Evolutionary conservation across 2,113 vertebrate genomes (phyloP).

Genomic region (Pachypanchax playfairii): DNA sequence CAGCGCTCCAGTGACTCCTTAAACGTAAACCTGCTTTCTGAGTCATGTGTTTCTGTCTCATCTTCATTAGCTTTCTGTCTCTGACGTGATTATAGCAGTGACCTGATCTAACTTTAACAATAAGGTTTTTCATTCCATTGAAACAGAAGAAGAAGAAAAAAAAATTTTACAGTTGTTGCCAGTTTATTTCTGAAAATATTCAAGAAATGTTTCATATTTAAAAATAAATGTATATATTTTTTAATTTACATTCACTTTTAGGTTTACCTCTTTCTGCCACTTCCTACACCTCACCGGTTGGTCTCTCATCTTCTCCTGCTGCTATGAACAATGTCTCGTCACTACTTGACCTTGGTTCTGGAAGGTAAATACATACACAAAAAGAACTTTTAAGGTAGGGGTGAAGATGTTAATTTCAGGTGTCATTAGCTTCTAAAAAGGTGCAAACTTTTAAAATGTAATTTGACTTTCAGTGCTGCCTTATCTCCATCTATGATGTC

Average conservation of each 20-base stretch:
- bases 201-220: not conserved
- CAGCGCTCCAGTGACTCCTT: too few species aligned
- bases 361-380: constrained; percentile 82
- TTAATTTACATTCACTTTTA: constrained; percentile 32
- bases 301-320: constrained; percentile 66
- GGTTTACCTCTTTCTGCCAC: constrained; percentile 63
- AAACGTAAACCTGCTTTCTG: constrained; percentile 20
- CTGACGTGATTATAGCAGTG: constrained; percentile 26
- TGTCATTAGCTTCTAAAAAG: constrained; percentile 36
- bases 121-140: too few species aligned
- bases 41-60: constrained; percentile 28
- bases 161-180: not conserved
- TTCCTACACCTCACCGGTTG: constrained; percentile 60
- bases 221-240: constrained; percentile 11
- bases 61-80: constrained; percentile 19
- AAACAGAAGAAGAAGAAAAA: not conserved
- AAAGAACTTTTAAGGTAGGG: not conserved
- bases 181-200: not conserved
- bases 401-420: too few species aligned
- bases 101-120: not conserved
- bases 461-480: constrained; percentile 80
- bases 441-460: not conserved
- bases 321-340: constrained; percentile 85
- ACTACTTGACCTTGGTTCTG: constrained; percentile 89
- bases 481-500: constrained; percentile 88